phyloP scores from a whole-genome alignment of 2,888 invertebrate species.

The Tetheella fluctuosa region DNA sequence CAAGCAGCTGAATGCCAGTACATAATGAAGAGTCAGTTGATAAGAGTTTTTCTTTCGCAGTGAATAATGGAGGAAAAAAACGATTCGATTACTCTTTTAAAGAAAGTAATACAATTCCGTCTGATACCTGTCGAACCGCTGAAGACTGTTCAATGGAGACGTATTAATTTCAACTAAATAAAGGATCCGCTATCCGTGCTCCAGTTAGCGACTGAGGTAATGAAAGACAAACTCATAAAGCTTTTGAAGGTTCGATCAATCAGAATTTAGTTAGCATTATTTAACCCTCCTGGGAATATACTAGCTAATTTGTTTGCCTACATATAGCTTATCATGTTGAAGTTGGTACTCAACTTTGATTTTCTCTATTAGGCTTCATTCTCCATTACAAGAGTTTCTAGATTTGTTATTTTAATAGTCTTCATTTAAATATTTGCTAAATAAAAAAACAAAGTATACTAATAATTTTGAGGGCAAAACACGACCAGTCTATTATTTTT shows the following conservation, averaged over 20 bases:
- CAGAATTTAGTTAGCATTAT: not conserved
- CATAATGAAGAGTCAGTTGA: not conserved
- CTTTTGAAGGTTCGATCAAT: slow-evolving; percentile 4
- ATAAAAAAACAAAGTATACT: not conserved
- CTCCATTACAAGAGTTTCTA: not conserved
- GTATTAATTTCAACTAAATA: slow-evolving; percentile 4
- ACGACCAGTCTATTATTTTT: not conserved
- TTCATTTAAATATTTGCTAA: not conserved
- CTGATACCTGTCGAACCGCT: not conserved
- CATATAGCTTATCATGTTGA: not conserved
- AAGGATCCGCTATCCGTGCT: not conserved
- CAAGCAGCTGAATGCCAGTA: slow-evolving; percentile 1
- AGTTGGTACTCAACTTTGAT: not conserved
- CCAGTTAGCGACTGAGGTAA: not conserved
- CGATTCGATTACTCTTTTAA: not conserved
- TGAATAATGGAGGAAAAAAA: slow-evolving; percentile 2
- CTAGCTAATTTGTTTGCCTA: not conserved
- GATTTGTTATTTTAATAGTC: not conserved
- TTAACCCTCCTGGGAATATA: not conserved
- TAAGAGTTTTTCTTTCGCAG: not conserved
- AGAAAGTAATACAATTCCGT: not conserved
- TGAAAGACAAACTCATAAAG: slow-evolving; percentile 2
- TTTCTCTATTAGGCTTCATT: not conserved
- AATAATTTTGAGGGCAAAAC: not conserved
- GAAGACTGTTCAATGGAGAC: not conserved